Base-by-base conservation (phyloP, 1,140 invertebrate genomes). In the Cephus cinctus region DNA sequence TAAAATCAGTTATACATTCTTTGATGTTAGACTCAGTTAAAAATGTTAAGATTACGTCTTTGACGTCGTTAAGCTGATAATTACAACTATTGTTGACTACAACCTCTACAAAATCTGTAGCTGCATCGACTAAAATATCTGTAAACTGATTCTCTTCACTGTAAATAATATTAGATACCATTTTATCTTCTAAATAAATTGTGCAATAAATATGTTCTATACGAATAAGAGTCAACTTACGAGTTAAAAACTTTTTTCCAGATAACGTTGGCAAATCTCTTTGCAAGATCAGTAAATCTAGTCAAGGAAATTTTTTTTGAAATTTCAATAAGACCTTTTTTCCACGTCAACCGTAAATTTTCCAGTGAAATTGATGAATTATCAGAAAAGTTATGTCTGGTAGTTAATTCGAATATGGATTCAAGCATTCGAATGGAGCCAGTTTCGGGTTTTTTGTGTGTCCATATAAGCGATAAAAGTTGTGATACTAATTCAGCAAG, bases 31-130 rank as follows among this genome's bases (percentile, higher is more conserved):
- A 58, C 30, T 57, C 47, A 22, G 53, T 62, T 15, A 71, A 43
- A 36, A 70, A 65, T 18, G 48, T 50, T 3, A 65, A 21, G 34
- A 67, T 41, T 18, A 63, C 46, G 39, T 70, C 36, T 41, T 49
- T 30, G 44, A 47, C 46, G 39, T 48, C 44, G 5, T 58, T 39
- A 2, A 32, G 55, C 38, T 11, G 47, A 19, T 25, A 21, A 22
- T 41, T 14, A 22, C 25, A 4, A 34, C 39, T 20, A 19, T 57
- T 47, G 14, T 70, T 47, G 9, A 78, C 51, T n/a, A 77, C 52
- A 47, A 72, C 57, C 41, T 70, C 69, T 5, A 81, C 48, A 19
- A 81, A 69, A 51, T 73, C 61, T 2, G 70, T 61, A 5, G 73
- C 65, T 34, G 76, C 58, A 16, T 77, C 61, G 6, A 76, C 63